phyloP scores from a whole-genome alignment of 2,888 invertebrate genomes.

The Dryobota labecula region DNA sequence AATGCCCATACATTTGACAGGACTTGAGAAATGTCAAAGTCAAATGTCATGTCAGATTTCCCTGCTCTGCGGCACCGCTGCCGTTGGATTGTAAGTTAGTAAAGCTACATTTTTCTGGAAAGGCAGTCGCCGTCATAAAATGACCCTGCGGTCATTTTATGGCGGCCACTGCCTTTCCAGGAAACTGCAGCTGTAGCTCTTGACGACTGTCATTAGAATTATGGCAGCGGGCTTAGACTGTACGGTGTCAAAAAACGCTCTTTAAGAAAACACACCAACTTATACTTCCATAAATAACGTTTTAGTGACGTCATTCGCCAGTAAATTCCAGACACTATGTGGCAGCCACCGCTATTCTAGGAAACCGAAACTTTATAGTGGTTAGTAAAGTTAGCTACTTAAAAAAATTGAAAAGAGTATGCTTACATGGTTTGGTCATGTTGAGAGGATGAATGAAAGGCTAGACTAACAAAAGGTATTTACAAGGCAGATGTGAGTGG shows the following conservation, averaged over 20 bases:
- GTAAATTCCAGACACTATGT: neutral
- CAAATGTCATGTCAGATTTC: neutral
- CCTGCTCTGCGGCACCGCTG: neutral
- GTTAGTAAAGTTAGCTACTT: no score
- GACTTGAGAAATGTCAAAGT: neutral
- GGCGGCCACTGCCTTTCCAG: no score
- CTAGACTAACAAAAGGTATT: no score
- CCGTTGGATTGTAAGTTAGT: no score
- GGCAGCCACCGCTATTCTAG: neutral
- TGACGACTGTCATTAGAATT: neutral
- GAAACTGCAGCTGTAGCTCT: no score
- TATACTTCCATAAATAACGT: neutral
- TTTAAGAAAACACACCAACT: neutral
- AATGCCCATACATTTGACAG: neutral
- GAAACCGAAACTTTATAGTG: neutral
- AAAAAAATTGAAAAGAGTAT: no score
- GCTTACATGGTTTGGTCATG: no score
- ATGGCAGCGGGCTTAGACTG: neutral
- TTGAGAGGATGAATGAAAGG: no score
- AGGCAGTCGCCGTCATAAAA: no score
- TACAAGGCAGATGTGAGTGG: no score
- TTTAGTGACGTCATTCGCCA: neutral
- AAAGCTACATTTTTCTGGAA: neutral
- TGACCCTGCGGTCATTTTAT: no score
- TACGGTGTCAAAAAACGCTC: neutral